Evolutionary conservation across 1,140 invertebrate species (phyloP), one percentile per base, ranked within the genome.

Genomic region (Drosophila ficusphila): DNA sequence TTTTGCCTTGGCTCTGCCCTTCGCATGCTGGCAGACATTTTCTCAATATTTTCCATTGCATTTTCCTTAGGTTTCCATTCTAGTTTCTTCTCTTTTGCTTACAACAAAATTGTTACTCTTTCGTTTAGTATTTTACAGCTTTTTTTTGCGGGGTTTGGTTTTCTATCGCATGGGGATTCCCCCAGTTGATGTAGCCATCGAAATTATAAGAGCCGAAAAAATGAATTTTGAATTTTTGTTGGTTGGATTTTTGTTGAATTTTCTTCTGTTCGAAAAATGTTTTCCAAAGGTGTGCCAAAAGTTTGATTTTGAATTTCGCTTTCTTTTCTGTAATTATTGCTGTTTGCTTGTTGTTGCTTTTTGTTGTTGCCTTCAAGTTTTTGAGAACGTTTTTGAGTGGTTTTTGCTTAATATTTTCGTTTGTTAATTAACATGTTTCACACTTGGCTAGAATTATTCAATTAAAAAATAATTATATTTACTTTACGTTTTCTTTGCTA

Each of bases 381-480:
- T 76, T 85, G 56, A 78, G 90, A 91, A 91, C 90, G 90, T 91
- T 91, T 91, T 91, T 91, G 90, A 91, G 83, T 91, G 90, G 90
- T 90, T 72, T 49, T 29, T 67, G 60, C 60, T 51, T 81, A 48
- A 64, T 61, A 29, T 38, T 46, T 60, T 53, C 27, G 38, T 25
- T 69, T 47, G 21, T 75, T 41, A 47, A 60, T 75, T 57, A 78
- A 69, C 56, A 83, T 75, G 51, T 78, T 60, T 72, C 29, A 67
- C 51, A 70, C 39, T 78, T 57, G 44, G 62, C 62, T 67, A 67
- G 62, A 67, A 67, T 67, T 67, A 67, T 67, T 65, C 71, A 44
- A 74, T 73, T 73, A 74, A 74, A 74, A 74, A 74, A 74, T 74
- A 74, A 74, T 74, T 74, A 74, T 38, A 58, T 70, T 42, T 68